These are phyloP conservation scores for Apamea sordens DNA, from an alignment of 2,888 invertebrate species.

Conservation along the genomic window DNA sequence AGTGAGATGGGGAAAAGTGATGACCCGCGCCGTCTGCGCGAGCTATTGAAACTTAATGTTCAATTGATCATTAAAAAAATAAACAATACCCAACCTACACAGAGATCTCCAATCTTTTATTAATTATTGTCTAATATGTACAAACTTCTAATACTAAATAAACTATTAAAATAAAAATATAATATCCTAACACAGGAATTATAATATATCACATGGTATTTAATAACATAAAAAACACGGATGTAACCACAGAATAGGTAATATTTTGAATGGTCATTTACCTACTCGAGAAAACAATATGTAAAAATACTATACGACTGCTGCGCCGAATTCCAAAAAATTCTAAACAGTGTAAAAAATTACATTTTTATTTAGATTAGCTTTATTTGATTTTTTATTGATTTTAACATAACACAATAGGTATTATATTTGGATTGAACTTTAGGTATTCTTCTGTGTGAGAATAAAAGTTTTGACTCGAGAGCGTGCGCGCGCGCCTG, in stretches of 20 bases:
- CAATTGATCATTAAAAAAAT: not conserved
- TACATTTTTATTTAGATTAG: not conserved
- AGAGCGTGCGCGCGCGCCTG: conserved; percentile 22
- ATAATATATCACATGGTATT: not conserved
- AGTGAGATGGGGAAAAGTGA: not conserved
- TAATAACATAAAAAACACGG: not conserved
- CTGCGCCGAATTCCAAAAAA: not conserved
- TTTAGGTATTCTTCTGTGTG: conserved; percentile 1
- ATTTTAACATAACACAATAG: conserved; percentile 11
- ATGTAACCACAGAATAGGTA: not conserved
- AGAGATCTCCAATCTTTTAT: not conserved
- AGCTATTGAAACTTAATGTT: not conserved
- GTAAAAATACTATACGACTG: conserved; percentile 3
- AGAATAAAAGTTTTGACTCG: conserved; percentile 39
- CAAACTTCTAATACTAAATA: not conserved
- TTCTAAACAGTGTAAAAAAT: not conserved
- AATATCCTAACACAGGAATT: not conserved
- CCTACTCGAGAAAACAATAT: not conserved
- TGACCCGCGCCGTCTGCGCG: no score
- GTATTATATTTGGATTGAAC: conserved; percentile 5
- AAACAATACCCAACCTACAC: not conserved
- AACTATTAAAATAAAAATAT: not conserved
- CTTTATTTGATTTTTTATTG: not conserved
- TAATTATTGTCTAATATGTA: not conserved
- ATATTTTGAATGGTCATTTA: not conserved